These are phyloP conservation scores for Danio jaintianensis DNA, from an alignment of 2,797 vertebrate species.

Conservation along the genomic window DNA sequence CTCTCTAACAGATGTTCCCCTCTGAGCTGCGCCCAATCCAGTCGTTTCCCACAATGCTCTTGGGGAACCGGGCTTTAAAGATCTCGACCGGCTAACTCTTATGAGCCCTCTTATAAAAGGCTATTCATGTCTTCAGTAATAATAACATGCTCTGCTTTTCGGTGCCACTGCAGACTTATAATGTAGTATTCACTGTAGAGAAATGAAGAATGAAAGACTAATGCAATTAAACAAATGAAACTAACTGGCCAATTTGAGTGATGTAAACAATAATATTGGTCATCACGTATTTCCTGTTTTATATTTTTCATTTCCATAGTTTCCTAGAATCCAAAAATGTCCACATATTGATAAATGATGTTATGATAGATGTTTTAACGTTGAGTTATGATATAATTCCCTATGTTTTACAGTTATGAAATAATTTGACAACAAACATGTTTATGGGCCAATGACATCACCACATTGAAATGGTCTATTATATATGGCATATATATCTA, in stretches of 20 bases:
- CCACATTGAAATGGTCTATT: too few relatives aligned
- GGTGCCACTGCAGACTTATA: background rate
- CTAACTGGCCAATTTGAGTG: background rate
- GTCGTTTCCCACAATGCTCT: constrained; percentile 66
- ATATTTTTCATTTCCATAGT: too few relatives aligned
- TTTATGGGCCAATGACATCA: too few relatives aligned
- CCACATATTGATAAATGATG: too few relatives aligned
- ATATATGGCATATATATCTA: too few relatives aligned
- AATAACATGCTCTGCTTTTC: background rate
- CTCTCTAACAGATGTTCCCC: constrained; percentile 73
- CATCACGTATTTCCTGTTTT: background rate
- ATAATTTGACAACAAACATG: too few relatives aligned
- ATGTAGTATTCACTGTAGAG: background rate
- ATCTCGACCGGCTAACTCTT: constrained; percentile 51
- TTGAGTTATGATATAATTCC: too few relatives aligned
- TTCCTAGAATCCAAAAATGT: too few relatives aligned
- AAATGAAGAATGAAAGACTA: background rate
- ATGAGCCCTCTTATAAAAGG: constrained; percentile 59
- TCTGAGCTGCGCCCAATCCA: constrained; percentile 62
- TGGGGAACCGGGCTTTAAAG: constrained; percentile 62
- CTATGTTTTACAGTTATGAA: too few relatives aligned
- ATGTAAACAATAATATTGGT: background rate
- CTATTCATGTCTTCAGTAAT: constrained; percentile 30
- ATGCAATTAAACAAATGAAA: background rate
- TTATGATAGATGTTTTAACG: too few relatives aligned